Conservation (phyloP, 37 sponge, comb jelly and placozoan species). For the Aphrocallistes beatrix region DNA sequence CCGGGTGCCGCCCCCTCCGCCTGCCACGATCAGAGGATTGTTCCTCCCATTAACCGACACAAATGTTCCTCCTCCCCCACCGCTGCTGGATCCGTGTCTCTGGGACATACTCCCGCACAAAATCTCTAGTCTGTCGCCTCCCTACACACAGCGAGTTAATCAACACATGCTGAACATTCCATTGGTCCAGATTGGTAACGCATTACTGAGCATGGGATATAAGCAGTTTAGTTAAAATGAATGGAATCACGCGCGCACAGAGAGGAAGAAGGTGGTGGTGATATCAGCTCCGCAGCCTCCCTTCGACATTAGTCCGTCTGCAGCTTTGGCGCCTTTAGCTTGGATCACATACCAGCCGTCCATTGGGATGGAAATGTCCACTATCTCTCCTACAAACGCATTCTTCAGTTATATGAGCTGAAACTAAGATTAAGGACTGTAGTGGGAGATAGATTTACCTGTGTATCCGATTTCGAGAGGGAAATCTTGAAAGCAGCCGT, state of each 20-base stretch:
- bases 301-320: slow-evolving; percentile 25
- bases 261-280: slow-evolving; percentile 34
- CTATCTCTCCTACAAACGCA: slow-evolving; percentile 27
- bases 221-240: no score
- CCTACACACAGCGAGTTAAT: not conserved
- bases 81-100: slow-evolving; percentile 28
- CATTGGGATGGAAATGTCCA: slow-evolving; percentile 30
- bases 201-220: no score
- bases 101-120: slow-evolving; percentile 47
- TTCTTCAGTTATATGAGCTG: no score
- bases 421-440: not conserved
- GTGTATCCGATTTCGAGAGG: slow-evolving; percentile 49
- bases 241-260: not conserved
- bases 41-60: slow-evolving; percentile 36
- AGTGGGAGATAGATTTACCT: not conserved
- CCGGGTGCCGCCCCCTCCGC: slow-evolving; percentile 60
- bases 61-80: slow-evolving; percentile 61
- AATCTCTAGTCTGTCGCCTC: slow-evolving; percentile 39
- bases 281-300: slow-evolving; percentile 55
- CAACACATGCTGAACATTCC: no score
- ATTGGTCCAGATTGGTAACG: no score
- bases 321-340: slow-evolving; percentile 48
- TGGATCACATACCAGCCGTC: slow-evolving; percentile 40
- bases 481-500: slow-evolving; percentile 26
- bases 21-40: slow-evolving; percentile 45